Conservation (phyloP, 1,140 invertebrate genomes). For the Drosophila baimaii region DNA sequence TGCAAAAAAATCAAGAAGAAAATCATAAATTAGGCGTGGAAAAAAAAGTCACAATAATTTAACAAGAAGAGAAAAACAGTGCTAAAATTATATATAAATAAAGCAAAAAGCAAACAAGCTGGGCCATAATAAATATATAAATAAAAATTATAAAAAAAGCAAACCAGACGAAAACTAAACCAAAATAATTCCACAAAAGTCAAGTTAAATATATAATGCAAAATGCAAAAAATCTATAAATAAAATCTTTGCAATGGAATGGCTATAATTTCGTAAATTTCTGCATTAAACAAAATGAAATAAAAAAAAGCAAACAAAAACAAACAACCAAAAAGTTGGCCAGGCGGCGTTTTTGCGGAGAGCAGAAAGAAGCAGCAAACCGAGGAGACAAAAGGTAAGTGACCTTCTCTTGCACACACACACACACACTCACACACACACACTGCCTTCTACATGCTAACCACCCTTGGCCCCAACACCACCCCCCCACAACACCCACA, state of each 20-base stretch:
- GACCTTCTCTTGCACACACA: slow-evolving; percentile 53
- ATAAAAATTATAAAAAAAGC: slow-evolving; percentile 16
- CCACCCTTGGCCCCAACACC: background rate
- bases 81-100: slow-evolving; percentile 10
- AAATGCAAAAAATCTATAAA: slow-evolving; percentile 17
- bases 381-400: slow-evolving; percentile 70
- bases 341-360: slow-evolving; percentile 40
- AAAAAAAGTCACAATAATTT: background rate
- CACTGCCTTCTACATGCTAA: background rate
- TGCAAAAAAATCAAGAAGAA: slow-evolving; percentile 6
- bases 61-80: slow-evolving; percentile 1
- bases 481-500: slow-evolving; percentile 8
- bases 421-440: slow-evolving; percentile 9
- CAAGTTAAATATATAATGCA: slow-evolving; percentile 4
- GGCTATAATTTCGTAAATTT: slow-evolving; percentile 1
- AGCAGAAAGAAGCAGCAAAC: slow-evolving; percentile 23
- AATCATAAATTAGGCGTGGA: slow-evolving; percentile 5
- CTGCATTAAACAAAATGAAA: background rate
- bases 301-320: slow-evolving; percentile 30
- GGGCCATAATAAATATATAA: too few species aligned
- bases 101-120: background rate
- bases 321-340: slow-evolving; percentile 19
- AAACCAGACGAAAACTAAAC: background rate
- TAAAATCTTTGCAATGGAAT: slow-evolving; percentile 12
- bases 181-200: background rate